A percentile compares a stretch with the other conserved stretches of the same genome.
These are phyloP conservation scores for Pteropus alecto DNA, from an alignment of 2,113 vertebrate genomes.

Conservation along the genomic window DNA sequence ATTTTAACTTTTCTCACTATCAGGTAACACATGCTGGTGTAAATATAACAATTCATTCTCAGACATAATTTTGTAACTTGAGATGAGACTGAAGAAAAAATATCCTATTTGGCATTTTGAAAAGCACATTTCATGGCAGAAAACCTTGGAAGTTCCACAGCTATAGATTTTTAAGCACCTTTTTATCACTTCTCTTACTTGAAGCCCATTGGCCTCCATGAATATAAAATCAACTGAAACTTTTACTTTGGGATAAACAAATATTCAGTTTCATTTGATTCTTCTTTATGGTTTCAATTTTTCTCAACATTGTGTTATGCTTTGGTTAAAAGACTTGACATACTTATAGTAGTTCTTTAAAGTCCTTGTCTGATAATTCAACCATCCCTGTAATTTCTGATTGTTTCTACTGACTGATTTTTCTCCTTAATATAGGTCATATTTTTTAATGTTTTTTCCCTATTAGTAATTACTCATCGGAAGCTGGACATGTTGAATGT, in stretches of 20 bases:
- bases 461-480: background rate
- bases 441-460: background rate
- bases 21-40: background rate
- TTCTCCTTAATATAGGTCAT: background rate
- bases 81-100: background rate
- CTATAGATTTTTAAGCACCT: background rate
- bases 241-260: background rate
- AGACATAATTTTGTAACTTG: background rate
- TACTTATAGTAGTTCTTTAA: background rate
- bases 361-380: background rate
- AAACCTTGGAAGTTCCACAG: background rate
- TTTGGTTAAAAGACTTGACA: background rate
- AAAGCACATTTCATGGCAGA: background rate
- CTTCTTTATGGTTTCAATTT: background rate
- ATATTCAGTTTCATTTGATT: background rate
- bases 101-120: background rate
- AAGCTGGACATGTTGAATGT: background rate
- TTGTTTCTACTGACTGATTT: background rate
- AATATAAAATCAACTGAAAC: background rate
- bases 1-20: conserved; percentile 3
- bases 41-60: background rate
- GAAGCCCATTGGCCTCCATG: background rate
- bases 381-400: background rate
- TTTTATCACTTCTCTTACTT: background rate
- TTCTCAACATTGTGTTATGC: background rate